A percentile compares a stretch with the other conserved stretches of the same genome.
Conservation (phyloP, 1,140 invertebrate species). For the Delia radicum region DNA sequence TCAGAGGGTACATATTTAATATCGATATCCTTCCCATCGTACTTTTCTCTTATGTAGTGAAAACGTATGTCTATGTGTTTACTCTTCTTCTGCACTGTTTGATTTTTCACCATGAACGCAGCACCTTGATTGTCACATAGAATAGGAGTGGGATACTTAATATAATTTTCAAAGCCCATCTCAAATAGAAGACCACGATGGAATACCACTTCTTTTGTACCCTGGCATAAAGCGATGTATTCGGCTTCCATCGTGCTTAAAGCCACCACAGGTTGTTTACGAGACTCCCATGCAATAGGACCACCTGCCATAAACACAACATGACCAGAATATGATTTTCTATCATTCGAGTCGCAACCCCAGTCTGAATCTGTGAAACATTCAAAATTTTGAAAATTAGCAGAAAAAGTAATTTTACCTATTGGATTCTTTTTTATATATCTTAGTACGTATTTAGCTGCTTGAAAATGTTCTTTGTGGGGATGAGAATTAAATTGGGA, state of each 20-base stretch:
- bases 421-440: slow-evolving; percentile 14
- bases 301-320: neutral
- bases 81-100: neutral
- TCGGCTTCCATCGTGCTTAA: slow-evolving; percentile 50
- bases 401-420: neutral
- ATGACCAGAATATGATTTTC: neutral
- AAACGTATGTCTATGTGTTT: slow-evolving; percentile 26
- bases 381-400: neutral
- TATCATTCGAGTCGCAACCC: slow-evolving; percentile 33
- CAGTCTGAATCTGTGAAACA: slow-evolving; percentile 36
- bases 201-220: neutral
- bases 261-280: slow-evolving; percentile 25
- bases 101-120: slow-evolving; percentile 10
- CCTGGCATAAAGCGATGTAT: neutral
- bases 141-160: neutral
- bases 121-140: neutral
- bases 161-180: neutral
- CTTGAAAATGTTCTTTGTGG: slow-evolving; percentile 18
- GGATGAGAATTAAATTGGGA: slow-evolving; percentile 26
- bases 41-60: slow-evolving; percentile 2
- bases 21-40: neutral
- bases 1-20: slow-evolving; percentile 14
- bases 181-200: neutral
- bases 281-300: neutral
- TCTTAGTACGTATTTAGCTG: slow-evolving; percentile 28